Base-by-base conservation (phyloP, 2,888 invertebrate species). In the Lapara coniferarum region DNA sequence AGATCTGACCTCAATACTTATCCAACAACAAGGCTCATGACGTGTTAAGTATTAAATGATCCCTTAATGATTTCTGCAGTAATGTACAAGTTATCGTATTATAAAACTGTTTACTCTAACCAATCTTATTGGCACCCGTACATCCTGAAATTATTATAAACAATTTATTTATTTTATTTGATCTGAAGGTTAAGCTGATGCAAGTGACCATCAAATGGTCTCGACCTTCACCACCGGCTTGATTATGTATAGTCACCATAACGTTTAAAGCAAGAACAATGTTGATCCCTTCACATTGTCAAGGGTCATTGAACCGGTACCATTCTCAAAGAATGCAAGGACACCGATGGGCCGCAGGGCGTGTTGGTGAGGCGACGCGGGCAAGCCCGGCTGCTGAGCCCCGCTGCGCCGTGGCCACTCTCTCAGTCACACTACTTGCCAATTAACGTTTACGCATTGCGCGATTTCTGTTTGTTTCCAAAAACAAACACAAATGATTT, bases 251-350 rank as follows among this genome's bases (percentile, higher is more conserved):
- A 89, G 82, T 72, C 71, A 82, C 86, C 86, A 78, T 84, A 86
- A 85, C 88, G 86, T 84, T 83, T 77, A 84, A 83, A 79, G 82
- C 83, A 82, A 84, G 85, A 84, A 78, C 83, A 77, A 77, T 73
- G 75, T 75, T 86, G 82, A 88, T 89, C 89, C 90, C 88, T 89
- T 91, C 89, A 91, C 91, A 90, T 90, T 90, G 87, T 86, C 87
- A 87, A 85, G 85, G 89, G 89, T 91, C 86, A 85, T 85, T 89
- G 91, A 91, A 89, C 92, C 89, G 89, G 89, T 89, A 89, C 88
- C 85, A 85, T 88, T 81, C 88, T 85, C 80, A 81, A 90, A 90
- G 91, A 91, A 91, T 91, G 91, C 91, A 91, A 91, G 90, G 90
- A 89, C 90, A 88, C 75, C 85, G 87, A 89, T 89, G 87, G 84